A percentile compares a stretch with the other conserved stretches of the same genome.
phyloP scores from a whole-genome alignment of 2,888 invertebrate genomes.

The Pachydiplax longipennis region DNA sequence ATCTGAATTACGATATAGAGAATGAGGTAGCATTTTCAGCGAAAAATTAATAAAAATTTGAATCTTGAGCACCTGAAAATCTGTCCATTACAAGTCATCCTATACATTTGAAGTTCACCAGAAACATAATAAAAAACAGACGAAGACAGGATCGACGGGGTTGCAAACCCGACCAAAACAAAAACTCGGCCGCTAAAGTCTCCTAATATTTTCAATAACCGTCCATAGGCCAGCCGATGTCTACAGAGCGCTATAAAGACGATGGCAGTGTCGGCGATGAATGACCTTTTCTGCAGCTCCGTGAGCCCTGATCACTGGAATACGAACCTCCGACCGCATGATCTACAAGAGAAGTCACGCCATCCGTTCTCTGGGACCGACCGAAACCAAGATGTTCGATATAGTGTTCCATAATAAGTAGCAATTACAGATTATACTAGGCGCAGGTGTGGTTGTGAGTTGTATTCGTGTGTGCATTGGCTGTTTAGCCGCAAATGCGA shows the following conservation, averaged over 20 bases:
- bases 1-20: too few species aligned
- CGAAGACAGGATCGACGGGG: too few species aligned
- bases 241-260: background rate
- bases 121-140: too few species aligned
- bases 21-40: too few species aligned
- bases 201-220: background rate
- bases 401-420: background rate
- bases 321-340: slow-evolving; percentile 17
- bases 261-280: background rate
- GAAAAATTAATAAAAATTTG: too few species aligned
- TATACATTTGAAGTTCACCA: too few species aligned
- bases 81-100: too few species aligned
- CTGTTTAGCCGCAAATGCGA: background rate
- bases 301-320: background rate
- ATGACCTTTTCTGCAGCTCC: slow-evolving; percentile 9
- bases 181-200: too few species aligned
- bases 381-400: background rate
- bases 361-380: background rate
- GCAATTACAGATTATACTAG: background rate
- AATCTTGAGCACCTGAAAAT: too few species aligned
- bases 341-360: background rate
- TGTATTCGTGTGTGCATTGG: background rate
- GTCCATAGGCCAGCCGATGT: background rate
- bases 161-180: too few species aligned
- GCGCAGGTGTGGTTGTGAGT: background rate